Evolutionary conservation across 2,797 vertebrate species (phyloP), one percentile per base, ranked within the genome.

Genomic region (Numenius phaeopus): DNA sequence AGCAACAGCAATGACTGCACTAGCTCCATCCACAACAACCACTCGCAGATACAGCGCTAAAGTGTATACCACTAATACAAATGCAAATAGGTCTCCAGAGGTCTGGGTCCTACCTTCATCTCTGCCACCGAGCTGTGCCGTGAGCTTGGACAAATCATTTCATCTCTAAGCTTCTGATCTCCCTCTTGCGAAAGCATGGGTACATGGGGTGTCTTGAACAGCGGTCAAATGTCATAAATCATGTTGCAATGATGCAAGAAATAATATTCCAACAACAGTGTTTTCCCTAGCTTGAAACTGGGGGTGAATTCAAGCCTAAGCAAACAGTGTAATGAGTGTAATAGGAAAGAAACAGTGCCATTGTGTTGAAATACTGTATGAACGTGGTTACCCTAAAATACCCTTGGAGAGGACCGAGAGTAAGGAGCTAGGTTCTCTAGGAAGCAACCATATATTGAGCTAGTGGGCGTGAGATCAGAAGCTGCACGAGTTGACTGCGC

Each of bases 11-110:
- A 29, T 10, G 21, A 66, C 50, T 77, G 15, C 46, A 46, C 24
- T 70, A 30, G 9, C 32, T 77, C 84, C 42, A 32, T 17, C 58
- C 64, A 70, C 22, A 34, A 5, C 10, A 11, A 42, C 13, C 26
- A 4, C n/a, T 72, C 2, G 1, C 21, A 69, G 22, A 10, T 4
- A 16, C 0, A 73, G 26, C 37, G 29, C 37, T 32, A 2, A 23
- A 42, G 8, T 10, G 5, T 40, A 62, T 12, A 37, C 14, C 26
- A 14, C n/a, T 40, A 67, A 62, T 11, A 57, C 24, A 40, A 83
- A 30, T 22, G 54, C 17, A 57, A 47, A 80, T 10, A 9, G 14
- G 24, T 58, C 52, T 73, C 30, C n/a, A 54, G 61, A 46, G 24
- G 67, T 29, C 11, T 2, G 1, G 11, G 18, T 55, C 19, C 50